These are phyloP conservation scores for Microcebus ravelobensis DNA, from an alignment of 2,113 vertebrate genomes.

Conservation along the genomic window DNA sequence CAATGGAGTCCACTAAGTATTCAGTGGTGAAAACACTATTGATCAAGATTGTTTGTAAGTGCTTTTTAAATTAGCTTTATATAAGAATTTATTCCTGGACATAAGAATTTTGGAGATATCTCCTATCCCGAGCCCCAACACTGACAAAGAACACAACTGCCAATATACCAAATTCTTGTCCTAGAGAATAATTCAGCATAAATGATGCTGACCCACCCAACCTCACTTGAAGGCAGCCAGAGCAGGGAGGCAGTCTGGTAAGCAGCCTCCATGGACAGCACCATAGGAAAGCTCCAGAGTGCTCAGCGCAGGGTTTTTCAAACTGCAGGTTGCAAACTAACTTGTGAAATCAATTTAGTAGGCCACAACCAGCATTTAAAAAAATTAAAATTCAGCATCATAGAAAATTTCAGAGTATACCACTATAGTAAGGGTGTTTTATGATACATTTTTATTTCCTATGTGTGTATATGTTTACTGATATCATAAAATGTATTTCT, in stretches of 20 bases:
- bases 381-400: not conserved
- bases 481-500: not conserved
- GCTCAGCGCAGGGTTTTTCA: not conserved
- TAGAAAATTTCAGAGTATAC: not conserved
- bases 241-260: not conserved
- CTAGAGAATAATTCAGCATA: not conserved
- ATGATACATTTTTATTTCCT: not conserved
- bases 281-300: not conserved
- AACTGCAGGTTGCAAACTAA: not conserved
- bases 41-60: not conserved
- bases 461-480: not conserved
- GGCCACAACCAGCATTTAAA: not conserved
- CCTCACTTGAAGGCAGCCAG: not conserved
- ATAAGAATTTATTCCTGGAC: not conserved
- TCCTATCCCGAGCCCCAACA: not conserved
- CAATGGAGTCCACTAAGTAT: not conserved
- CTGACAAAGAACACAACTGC: not conserved
- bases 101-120: not conserved
- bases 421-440: not conserved
- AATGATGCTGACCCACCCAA: not conserved
- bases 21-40: not conserved
- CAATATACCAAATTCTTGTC: not conserved
- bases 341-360: not conserved
- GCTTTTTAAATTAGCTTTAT: not conserved
- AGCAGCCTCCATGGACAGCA: not conserved